Conservation (phyloP, 2,797 vertebrate genomes). For the Crypturellus tataupa region DNA sequence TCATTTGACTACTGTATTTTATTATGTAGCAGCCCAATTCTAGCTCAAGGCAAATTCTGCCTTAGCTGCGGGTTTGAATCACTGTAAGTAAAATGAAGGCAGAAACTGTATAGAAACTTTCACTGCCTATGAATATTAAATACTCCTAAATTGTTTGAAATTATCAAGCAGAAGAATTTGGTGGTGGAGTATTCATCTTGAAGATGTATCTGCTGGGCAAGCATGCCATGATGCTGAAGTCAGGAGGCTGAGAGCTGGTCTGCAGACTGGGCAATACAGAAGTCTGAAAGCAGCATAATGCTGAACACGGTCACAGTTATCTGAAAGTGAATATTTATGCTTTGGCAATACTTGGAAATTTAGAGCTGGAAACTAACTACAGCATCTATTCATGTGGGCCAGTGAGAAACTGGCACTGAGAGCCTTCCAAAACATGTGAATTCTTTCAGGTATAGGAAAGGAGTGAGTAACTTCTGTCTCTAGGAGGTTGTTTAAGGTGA, state of each 20-base stretch:
- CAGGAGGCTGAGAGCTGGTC: background rate
- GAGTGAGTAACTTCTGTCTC: background rate
- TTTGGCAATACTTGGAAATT: background rate
- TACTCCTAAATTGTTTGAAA: background rate
- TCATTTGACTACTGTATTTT: slow-evolving; percentile 20
- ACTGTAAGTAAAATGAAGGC: background rate
- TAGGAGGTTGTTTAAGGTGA: background rate
- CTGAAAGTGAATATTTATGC: background rate
- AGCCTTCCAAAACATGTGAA: background rate
- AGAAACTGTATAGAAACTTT: background rate
- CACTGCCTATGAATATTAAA: background rate
- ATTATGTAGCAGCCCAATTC: background rate
- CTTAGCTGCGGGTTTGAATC: slow-evolving; percentile 13
- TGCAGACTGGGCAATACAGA: background rate
- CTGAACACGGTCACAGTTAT: background rate
- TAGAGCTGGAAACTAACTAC: background rate
- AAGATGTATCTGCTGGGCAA: background rate
- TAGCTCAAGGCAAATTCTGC: slow-evolving; percentile 27
- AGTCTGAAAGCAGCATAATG: background rate
- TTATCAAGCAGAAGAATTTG: background rate
- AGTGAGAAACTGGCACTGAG: background rate
- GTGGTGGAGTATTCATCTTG: background rate
- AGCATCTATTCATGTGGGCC: background rate
- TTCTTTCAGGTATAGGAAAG: background rate
- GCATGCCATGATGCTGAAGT: background rate